These are phyloP conservation scores for Hydra vulgaris DNA, from an alignment of 30 jellyfish, hydroid and myxozoan genomes.

Conservation along the genomic window DNA sequence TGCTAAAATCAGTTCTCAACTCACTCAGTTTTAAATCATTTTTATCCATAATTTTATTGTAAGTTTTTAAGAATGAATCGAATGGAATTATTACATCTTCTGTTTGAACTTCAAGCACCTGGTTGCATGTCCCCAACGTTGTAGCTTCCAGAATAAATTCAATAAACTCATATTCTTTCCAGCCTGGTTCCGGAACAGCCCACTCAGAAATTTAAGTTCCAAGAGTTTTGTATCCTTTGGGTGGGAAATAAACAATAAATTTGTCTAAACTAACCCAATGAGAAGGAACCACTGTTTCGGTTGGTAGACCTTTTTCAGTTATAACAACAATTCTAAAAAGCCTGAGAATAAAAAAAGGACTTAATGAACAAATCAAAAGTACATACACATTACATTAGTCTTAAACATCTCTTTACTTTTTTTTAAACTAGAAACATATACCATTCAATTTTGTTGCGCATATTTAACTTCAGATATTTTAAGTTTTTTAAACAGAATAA, in stretches of 20 bases:
- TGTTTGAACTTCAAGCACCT: neutral
- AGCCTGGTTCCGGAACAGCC: slow-evolving; percentile 9
- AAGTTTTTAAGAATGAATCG: no score
- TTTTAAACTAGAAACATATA: neutral
- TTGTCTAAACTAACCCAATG: slow-evolving; percentile 1
- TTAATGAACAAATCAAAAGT: neutral
- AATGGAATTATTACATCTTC: no score
- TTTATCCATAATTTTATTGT: no score
- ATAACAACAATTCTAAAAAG: neutral
- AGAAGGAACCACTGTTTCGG: slow-evolving; percentile 7
- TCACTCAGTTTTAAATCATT: no score
- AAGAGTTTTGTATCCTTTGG: no score
- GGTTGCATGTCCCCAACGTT: neutral
- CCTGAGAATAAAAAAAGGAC: neutral
- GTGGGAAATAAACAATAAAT: slow-evolving; percentile 1
- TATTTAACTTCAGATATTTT: neutral
- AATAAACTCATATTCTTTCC: slow-evolving; percentile 1
- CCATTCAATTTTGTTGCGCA: neutral
- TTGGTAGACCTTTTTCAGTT: neutral
- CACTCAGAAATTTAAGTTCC: slow-evolving; percentile 11
- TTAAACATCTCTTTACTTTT: neutral
- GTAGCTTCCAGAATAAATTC: neutral
- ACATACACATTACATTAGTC: neutral
- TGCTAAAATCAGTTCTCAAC: no score
- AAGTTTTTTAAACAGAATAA: neutral